Percentiles rank a stretch among this genome's conserved stretches.
phyloP scores from a whole-genome alignment of 1,140 invertebrate species.

The Coboldia fuscipes region DNA sequence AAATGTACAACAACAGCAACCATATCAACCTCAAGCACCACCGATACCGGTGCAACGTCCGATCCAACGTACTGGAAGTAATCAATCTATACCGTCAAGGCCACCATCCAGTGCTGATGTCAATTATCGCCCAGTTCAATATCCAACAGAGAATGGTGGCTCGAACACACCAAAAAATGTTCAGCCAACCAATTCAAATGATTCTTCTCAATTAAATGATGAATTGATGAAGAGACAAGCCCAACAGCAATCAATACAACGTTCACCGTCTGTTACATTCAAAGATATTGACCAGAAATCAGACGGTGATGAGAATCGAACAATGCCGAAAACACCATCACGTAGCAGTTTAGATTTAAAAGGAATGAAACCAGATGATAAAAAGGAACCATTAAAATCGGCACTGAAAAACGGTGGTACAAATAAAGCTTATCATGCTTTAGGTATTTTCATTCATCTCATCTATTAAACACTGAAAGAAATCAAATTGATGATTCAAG shows the following conservation, averaged over 20 bases:
- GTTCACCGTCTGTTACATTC: neutral
- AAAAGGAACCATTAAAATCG: no score
- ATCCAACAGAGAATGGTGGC: neutral
- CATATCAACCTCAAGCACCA: neutral
- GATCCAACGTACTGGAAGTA: no score
- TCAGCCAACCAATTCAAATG: neutral
- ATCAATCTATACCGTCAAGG: slow-evolving; percentile 16
- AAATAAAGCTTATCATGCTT: no score
- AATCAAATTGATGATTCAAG: no score
- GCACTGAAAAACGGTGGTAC: no score
- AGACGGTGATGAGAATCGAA: no score
- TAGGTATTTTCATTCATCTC: no score
- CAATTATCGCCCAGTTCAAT: neutral
- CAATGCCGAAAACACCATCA: no score
- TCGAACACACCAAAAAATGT: slow-evolving; percentile 2
- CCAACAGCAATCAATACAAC: neutral
- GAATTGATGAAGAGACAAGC: neutral
- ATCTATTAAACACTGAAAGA: no score
- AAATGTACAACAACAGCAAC: neutral
- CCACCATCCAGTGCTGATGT: slow-evolving; percentile 1
- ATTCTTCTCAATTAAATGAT: slow-evolving; percentile 2
- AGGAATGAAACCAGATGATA: no score
- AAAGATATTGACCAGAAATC: neutral
- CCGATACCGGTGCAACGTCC: no score
- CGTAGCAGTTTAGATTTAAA: no score